phyloP scores from a whole-genome alignment of 2,888 invertebrate species.

The Synanthedon formicaeformis region DNA sequence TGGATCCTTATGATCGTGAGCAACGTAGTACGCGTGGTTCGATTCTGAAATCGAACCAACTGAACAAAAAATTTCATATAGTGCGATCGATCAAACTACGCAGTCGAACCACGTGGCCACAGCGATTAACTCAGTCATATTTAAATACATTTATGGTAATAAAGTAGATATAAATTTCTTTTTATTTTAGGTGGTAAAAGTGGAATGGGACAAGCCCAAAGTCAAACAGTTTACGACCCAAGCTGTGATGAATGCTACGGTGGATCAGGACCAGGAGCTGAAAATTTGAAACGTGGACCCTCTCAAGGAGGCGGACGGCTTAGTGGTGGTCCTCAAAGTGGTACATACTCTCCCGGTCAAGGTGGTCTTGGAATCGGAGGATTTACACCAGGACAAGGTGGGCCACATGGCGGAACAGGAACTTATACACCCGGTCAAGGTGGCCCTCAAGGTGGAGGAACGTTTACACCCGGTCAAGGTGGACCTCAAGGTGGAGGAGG shows the following conservation, averaged over 20 bases:
- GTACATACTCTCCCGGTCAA: slow-evolving; percentile 1
- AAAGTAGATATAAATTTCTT: neutral
- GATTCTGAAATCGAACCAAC: too few species aligned
- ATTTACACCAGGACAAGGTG: slow-evolving; percentile 2
- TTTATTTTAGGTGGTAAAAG: slow-evolving; percentile 76
- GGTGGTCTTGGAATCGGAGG: neutral
- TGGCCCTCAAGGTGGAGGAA: slow-evolving; percentile 1
- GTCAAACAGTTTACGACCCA: slow-evolving; percentile 79
- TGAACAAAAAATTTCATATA: too few species aligned
- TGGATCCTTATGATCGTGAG: too few species aligned
- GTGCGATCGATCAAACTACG: too few species aligned
- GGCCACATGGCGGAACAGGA: slow-evolving; percentile 1
- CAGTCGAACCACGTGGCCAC: too few species aligned
- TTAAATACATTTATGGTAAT: too few species aligned
- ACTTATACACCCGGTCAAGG: slow-evolving; percentile 4
- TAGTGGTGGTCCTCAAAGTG: neutral
- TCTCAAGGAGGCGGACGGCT: neutral
- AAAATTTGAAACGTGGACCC: slow-evolving; percentile 23
- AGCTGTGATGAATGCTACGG: slow-evolving; percentile 77
- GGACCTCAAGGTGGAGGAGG: slow-evolving; percentile 9
- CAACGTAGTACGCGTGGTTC: too few species aligned
- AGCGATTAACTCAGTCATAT: too few species aligned
- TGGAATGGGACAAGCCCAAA: slow-evolving; percentile 91
- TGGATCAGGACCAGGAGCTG: slow-evolving; percentile 24
- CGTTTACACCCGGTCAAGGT: neutral